Conservation (phyloP, 2,113 vertebrate genomes). For the Alosa alosa region DNA sequence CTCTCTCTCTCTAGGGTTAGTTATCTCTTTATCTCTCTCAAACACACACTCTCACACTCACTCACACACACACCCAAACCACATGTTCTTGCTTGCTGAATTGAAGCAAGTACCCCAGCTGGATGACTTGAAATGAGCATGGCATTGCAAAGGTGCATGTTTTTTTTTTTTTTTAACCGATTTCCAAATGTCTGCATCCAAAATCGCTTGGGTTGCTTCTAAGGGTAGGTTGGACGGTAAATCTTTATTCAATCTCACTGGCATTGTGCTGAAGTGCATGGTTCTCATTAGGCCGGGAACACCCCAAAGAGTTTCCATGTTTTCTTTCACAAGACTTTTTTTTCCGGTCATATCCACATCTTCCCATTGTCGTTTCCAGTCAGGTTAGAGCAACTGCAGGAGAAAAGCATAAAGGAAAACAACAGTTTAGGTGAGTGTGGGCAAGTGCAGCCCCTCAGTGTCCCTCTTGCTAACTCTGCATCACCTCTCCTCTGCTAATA, state of each 20-base stretch:
- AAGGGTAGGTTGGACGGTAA: too few relatives aligned
- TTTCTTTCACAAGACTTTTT: neutral
- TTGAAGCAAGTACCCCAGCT: too few relatives aligned
- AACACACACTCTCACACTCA: neutral
- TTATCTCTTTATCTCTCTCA: too few relatives aligned
- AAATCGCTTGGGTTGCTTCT: neutral
- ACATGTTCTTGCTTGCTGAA: neutral
- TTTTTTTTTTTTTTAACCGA: too few relatives aligned
- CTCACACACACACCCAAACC: neutral
- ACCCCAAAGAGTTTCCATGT: neutral
- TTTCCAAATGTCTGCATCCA: too few relatives aligned
- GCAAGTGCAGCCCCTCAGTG: slow-evolving; percentile 22
- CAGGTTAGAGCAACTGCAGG: slow-evolving; percentile 96
- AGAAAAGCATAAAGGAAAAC: slow-evolving; percentile 98
- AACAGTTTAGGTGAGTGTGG: slow-evolving; percentile 92
- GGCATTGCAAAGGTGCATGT: neutral
- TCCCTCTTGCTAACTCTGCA: neutral
- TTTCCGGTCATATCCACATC: slow-evolving; percentile 75
- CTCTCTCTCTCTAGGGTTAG: too few relatives aligned
- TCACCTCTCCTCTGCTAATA: slow-evolving; percentile 36
- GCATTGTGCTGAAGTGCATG: too few relatives aligned
- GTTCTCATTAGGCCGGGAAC: too few relatives aligned
- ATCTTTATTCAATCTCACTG: too few relatives aligned
- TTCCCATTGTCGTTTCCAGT: slow-evolving; percentile 87
- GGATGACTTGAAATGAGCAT: neutral